Evolutionary conservation across 2,888 invertebrate genomes (phyloP), one percentile per base, ranked within the genome.

Genomic region (Chrysodeixis includens): DNA sequence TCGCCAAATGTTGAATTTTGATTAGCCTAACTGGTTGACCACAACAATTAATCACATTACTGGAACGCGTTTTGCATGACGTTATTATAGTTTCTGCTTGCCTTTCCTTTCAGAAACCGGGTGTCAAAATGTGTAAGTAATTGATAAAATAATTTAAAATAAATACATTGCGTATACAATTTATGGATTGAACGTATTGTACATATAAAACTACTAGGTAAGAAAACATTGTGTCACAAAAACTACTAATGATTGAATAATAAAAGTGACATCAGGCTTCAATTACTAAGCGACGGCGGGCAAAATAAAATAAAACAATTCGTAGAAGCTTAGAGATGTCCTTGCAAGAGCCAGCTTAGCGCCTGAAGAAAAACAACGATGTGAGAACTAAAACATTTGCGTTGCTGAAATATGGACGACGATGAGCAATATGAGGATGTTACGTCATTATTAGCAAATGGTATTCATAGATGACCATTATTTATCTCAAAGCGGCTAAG

Each of bases 211-310:
- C 68, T 60, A 71, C 57, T 65, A 57, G 35, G 40, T 56, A 66
- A 56, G 58, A 66, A 66, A 66, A 67, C 58, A 69, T 78, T 75
- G 76, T 62, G 56, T 78, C 79, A 69, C 67, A 44, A 68, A 68
- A 67, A 64, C 53, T 59, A 61, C 58, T 7, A 61, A 56, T 55
- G 53, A 63, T 65, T 53, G 51, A 63, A 62, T 61, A 67, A 64
- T 78, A 61, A 60, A 59, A 62, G 66, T 76, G 76, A 76, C 76
- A 74, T 76, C 73, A 76, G 62, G 56, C 56, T 55, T 53, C 56
- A 59, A 71, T 66, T 40, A 40, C 40, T 16, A 16, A 55, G 26
- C 35, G 46, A 58, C 60, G 55, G 40, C 35, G 20, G n/a, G 26
- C 26, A 26, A 26, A 40, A 22, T 18, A 30, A 35, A 20, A 18